Evolutionary conservation across 2,888 invertebrate genomes (phyloP).

Genomic region (Galerucella calmariensis): DNA sequence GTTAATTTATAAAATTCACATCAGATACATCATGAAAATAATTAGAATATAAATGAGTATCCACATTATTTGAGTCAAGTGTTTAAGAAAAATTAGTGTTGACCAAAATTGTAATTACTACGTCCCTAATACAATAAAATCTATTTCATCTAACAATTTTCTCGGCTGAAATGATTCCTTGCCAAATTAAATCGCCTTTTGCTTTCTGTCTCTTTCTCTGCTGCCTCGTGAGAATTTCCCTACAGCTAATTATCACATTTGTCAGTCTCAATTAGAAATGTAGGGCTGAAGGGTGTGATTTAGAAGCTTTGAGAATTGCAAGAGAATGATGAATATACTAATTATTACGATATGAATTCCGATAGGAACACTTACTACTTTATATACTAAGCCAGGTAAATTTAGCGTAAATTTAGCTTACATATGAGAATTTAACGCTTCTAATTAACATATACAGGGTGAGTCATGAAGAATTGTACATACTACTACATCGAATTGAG

Average conservation of each 20-base stretch:
- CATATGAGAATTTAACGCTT: neutral
- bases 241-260: slow-evolving; percentile 54
- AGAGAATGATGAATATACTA: slow-evolving; percentile 31
- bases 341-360: slow-evolving; percentile 25
- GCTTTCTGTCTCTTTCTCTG: slow-evolving; percentile 25
- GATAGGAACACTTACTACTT: slow-evolving; percentile 12
- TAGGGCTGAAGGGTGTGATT: slow-evolving; percentile 38
- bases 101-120: too few species aligned
- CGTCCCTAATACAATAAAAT: neutral
- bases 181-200: slow-evolving; percentile 35
- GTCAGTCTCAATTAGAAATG: slow-evolving; percentile 51
- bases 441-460: neutral
- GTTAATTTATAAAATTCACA: too few species aligned
- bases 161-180: slow-evolving; percentile 18
- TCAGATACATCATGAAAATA: too few species aligned
- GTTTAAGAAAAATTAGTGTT: too few species aligned
- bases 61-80: too few species aligned
- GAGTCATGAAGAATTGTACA: neutral
- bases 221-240: slow-evolving; percentile 45
- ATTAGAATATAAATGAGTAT: too few species aligned
- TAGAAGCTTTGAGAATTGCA: slow-evolving; percentile 30
- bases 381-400: neutral
- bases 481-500: neutral
- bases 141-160: slow-evolving; percentile 13
- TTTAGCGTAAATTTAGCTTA: neutral